Evolutionary conservation across 2,797 vertebrate genomes (phyloP), one percentile per base, ranked within the genome.

Genomic region (Eulemur coronatus): DNA sequence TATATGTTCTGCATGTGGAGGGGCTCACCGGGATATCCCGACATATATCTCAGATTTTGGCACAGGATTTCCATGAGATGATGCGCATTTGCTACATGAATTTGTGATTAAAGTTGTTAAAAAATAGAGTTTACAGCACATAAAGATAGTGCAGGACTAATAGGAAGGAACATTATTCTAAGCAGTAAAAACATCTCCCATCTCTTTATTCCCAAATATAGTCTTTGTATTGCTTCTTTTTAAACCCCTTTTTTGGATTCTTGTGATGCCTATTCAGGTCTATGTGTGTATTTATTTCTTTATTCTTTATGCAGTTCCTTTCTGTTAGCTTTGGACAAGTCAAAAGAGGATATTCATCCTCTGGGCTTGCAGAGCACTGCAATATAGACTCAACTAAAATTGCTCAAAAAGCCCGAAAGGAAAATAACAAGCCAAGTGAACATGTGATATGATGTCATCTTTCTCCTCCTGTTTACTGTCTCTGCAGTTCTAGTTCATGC

Each of bases 301-400:
- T 95, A 84, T 95, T 89, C 65, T 95, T 85, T 26, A 46, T 55
- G 24, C 33, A 69, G 15, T 63, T 63, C 14, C 35, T 96, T 96
- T 96, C 78, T 79, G 38, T 43, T 52, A 86, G 73, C 15, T 67
- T 57, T 95, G 95, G 90, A 90, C 33, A 72, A 98, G 87, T 79
- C 85, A 87, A 97, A 76, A 75, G 48, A 97, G 75, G 4, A 63
- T 93, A 85, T 80, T 95, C 50, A 50, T 52, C 86, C 84, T 80
- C 9, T 79, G 65, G 69, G 94, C 94, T 97, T 95, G 85, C 81
- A 89, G 75, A 41, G 22, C 10, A 87, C 88, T 84, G 76, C 78
- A 95, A 73, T 63, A 84, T 72, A 38, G 20, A 92, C 73, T 96
- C 84, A 95, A 89, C 57, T 93, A 94, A 96, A 97, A 97, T 59